Conservation (phyloP, 2,888 invertebrate genomes). For the Lochmaea capreae region DNA sequence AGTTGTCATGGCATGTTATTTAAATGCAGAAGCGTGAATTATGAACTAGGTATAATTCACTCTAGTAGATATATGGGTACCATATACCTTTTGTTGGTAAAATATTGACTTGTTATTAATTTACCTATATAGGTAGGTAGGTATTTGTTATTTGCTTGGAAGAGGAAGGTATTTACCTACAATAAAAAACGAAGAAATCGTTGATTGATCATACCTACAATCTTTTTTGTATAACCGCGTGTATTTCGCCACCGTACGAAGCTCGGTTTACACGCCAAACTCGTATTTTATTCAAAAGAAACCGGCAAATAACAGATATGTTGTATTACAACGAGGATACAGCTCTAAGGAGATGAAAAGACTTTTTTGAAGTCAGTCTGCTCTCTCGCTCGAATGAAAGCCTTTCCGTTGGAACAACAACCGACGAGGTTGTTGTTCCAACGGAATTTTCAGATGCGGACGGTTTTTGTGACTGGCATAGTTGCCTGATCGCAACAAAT, state of each 20-base stretch:
- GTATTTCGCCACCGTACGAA: conserved; percentile 34
- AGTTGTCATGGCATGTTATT: too few relatives aligned
- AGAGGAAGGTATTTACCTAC: too few relatives aligned
- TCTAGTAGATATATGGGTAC: too few relatives aligned
- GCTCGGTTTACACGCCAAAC: conserved; percentile 46
- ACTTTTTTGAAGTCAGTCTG: conserved; percentile 62
- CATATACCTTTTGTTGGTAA: too few relatives aligned
- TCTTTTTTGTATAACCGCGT: conserved; percentile 23
- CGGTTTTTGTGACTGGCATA: conserved; percentile 19
- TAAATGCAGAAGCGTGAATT: too few relatives aligned
- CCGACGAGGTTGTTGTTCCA: conserved; percentile 61
- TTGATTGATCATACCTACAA: conserved; percentile 15
- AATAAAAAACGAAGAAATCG: conserved; percentile 11
- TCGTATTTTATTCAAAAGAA: conserved; percentile 57
- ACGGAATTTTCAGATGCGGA: conserved; percentile 50
- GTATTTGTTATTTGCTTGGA: too few relatives aligned
- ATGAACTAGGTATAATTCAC: too few relatives aligned
- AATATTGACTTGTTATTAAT: too few relatives aligned
- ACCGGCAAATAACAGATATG: conserved; percentile 64
- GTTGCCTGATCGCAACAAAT: conserved; percentile 45
- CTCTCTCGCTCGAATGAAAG: conserved; percentile 56
- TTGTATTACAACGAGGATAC: conserved; percentile 63
- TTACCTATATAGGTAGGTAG: too few relatives aligned
- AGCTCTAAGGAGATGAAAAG: conserved; percentile 60
- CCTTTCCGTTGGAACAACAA: conserved; percentile 61